Conservation (phyloP, 2,113 vertebrate genomes). For the Pluvialis apricaria region DNA sequence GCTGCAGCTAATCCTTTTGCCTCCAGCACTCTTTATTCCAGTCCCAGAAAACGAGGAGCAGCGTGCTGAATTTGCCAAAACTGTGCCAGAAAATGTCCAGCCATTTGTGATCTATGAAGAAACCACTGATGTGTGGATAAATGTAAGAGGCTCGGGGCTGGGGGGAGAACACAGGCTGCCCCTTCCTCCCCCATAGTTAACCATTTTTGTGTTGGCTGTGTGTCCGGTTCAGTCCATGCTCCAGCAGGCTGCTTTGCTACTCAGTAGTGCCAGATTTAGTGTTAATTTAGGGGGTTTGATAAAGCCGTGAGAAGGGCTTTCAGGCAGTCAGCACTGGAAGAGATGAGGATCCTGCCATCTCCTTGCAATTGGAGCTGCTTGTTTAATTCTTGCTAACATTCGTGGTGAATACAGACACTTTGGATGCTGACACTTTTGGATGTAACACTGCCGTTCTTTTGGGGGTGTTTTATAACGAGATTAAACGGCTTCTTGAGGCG, state of each 20-base stretch:
- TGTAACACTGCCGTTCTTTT: not conserved
- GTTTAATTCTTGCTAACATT: not conserved
- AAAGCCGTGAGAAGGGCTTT: not conserved
- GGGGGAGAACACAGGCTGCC: not conserved
- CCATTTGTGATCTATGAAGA: slow-evolving; percentile 93
- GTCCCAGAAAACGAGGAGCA: slow-evolving; percentile 79
- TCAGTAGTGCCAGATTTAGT: not conserved
- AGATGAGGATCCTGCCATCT: not conserved
- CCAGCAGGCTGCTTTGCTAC: not conserved
- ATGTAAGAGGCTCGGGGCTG: slow-evolving; percentile 71
- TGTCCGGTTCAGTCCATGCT: not conserved
- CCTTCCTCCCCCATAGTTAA: not conserved
- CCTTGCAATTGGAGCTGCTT: not conserved
- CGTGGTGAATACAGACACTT: not conserved
- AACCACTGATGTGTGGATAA: slow-evolving; percentile 94
- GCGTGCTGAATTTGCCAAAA: slow-evolving; percentile 80
- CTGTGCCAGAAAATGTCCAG: slow-evolving; percentile 80
- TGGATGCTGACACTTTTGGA: not conserved
- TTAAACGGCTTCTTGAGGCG: not conserved
- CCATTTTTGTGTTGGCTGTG: not conserved
- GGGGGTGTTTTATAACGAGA: not conserved
- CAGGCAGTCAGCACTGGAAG: not conserved
- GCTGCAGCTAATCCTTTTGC: slow-evolving; percentile 88
- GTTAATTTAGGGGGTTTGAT: not conserved
- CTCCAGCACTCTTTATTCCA: slow-evolving; percentile 87